Conservation (phyloP, 2,113 vertebrate genomes). For the Myiozetetes cayanensis region DNA sequence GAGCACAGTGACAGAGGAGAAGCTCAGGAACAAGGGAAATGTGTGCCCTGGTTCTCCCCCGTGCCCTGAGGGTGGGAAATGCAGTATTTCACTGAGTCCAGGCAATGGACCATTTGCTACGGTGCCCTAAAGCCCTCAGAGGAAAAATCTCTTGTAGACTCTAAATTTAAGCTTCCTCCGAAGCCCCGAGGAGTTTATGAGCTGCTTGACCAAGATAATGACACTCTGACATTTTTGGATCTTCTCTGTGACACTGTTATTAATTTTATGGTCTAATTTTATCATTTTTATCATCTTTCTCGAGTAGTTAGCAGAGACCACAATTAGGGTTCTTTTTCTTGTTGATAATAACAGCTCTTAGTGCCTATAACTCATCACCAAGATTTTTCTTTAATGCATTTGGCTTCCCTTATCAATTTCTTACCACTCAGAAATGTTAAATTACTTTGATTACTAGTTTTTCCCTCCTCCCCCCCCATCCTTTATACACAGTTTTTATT, state of each 20-base stretch:
- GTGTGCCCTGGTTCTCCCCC: neutral
- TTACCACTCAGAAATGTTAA: slow-evolving; percentile 23
- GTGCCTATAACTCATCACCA: slow-evolving; percentile 30
- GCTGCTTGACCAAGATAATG: slow-evolving; percentile 47
- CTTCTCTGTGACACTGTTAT: neutral
- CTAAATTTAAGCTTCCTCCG: slow-evolving; percentile 1
- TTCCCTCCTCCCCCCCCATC: neutral
- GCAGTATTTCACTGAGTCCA: neutral
- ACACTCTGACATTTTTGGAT: neutral
- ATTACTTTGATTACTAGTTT: slow-evolving; percentile 47
- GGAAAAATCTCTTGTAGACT: neutral
- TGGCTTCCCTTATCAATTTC: slow-evolving; percentile 34
- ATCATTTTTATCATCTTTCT: slow-evolving; percentile 10
- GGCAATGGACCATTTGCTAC: neutral
- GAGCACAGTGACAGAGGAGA: neutral
- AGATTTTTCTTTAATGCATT: neutral
- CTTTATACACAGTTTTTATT: neutral
- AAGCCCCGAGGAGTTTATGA: neutral
- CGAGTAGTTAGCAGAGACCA: neutral
- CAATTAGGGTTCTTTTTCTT: slow-evolving; percentile 12
- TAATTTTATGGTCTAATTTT: slow-evolving; percentile 28
- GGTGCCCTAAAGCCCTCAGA: neutral
- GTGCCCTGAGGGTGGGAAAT: neutral
- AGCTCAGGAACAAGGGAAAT: neutral
- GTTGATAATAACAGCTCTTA: slow-evolving; percentile 21